Percentiles rank a stretch among this genome's conserved stretches.
These are phyloP conservation scores for Choloepus hoffmanni DNA, from an alignment of 2,113 vertebrate genomes.

Conservation along the genomic window DNA sequence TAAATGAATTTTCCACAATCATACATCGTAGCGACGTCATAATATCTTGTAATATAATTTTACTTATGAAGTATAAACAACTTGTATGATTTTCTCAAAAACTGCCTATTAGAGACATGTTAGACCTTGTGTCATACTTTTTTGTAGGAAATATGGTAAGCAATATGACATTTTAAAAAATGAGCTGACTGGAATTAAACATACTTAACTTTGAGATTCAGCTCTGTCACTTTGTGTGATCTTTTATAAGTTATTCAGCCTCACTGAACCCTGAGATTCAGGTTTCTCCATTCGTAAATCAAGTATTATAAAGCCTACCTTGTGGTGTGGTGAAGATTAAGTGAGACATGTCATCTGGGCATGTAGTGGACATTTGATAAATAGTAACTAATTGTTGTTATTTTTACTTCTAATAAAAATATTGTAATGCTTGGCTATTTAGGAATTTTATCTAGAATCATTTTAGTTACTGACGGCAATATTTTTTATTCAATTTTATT, in stretches of 20 bases:
- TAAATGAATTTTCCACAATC: not conserved
- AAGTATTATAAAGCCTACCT: not conserved
- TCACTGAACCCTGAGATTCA: not conserved
- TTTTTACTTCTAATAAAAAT: slow-evolving; percentile 3
- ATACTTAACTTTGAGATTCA: not conserved
- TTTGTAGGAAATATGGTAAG: not conserved
- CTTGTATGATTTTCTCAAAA: not conserved
- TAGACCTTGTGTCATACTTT: not conserved
- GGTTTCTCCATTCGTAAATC: not conserved
- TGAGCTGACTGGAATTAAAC: slow-evolving; percentile 36
- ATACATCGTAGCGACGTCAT: not conserved
- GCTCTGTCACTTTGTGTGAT: not conserved
- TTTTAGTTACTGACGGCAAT: not conserved
- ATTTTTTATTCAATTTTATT: too few relatives aligned
- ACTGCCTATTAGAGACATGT: not conserved
- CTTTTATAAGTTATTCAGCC: not conserved
- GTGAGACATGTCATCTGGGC: not conserved
- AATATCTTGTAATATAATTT: slow-evolving; percentile 34
- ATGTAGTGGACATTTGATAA: not conserved
- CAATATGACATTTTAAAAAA: not conserved
- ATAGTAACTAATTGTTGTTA: not conserved
- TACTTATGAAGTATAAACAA: not conserved
- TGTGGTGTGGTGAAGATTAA: not conserved
- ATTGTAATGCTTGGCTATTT: not conserved
- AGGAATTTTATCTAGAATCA: slow-evolving; percentile 16